Evolutionary conservation across 1,140 invertebrate genomes (phyloP).

Genomic region (Conus betulinus): DNA sequence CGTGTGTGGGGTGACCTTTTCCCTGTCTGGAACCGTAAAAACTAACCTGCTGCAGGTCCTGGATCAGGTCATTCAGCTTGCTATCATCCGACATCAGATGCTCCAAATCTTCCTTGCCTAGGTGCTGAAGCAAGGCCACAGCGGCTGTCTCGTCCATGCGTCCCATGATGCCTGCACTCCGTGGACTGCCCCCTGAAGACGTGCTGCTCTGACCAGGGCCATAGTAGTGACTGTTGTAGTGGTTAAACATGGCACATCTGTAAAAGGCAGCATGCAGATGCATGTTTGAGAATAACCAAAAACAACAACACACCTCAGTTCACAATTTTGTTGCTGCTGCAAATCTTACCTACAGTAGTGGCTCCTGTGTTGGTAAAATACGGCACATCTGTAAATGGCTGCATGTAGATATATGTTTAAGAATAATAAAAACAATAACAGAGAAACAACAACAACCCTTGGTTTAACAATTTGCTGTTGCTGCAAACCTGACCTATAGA

Average conservation of each 20-base stretch:
- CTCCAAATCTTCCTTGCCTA: constrained; percentile 86
- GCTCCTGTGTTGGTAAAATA: no score
- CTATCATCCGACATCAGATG: constrained; percentile 89
- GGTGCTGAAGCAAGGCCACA: constrained; percentile 78
- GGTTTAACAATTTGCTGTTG: no score
- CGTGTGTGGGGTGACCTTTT: no score
- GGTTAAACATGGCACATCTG: constrained; percentile 30
- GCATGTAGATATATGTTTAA: background rate
- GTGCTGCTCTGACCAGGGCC: background rate
- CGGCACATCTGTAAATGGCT: background rate
- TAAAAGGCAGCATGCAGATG: background rate
- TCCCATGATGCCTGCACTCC: background rate
- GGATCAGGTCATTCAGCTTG: constrained; percentile 87
- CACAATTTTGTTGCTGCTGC: no score
- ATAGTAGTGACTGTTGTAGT: constrained; percentile 25
- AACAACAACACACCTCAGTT: background rate
- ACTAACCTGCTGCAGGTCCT: constrained; percentile 85
- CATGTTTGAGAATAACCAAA: background rate
- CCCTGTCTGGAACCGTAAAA: background rate
- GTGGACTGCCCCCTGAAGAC: background rate
- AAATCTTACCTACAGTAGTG: no score
- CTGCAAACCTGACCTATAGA: no score
- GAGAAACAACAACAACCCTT: no score
- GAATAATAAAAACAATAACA: background rate
- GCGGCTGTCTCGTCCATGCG: constrained; percentile 74